Evolutionary conservation across 2,888 invertebrate genomes (phyloP), one percentile per base, ranked within the genome.

Genomic region (Adelphocoris suturalis): DNA sequence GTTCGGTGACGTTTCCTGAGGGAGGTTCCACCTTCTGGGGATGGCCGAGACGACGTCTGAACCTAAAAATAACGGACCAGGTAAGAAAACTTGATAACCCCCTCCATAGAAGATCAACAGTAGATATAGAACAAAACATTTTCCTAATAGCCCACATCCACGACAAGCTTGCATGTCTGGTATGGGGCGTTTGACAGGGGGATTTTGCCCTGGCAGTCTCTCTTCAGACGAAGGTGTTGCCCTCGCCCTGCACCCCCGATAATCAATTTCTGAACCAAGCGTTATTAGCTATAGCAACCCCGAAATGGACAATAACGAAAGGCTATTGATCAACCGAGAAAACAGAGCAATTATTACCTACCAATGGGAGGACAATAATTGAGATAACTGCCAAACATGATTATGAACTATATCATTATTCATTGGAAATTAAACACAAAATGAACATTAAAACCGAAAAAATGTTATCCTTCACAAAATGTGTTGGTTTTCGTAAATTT

Each of bases 21-120:
- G 47, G 80, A 81, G 47, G 80, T 81, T 81, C 47, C 47, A 81
- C 80, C 80, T 80, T 81, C 80, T 46, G 80, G 80, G 80, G 80
- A 81, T 81, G 80, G 80, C 80, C 19, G 80, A 81, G 46, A 81
- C 80, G 80, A 81, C 80, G 80, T 81, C 47, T 46, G 16, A 81
- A 81, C 46, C 80, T 81, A 81, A 81, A 81, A 81, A 19, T 81
- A 46, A 16, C 47, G 28, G 7, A 81, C 47, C 46, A 81, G 80
- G 80, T 81, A 81, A 81, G 80, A 47, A 81, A 81, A 81, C 19
- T 57, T 57, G 57, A n/a, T 57, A n/a, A 16, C n/a, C 57, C 57
- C 57, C 57, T 57, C 57, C 57, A 16, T n/a, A 16, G n/a, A 0
- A 16, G 16, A n/a, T 57, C n/a, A 16, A 57, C 16, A n/a, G 19